phyloP scores from a whole-genome alignment of 2,888 invertebrate species.

The Meiosimyza platycephala region DNA sequence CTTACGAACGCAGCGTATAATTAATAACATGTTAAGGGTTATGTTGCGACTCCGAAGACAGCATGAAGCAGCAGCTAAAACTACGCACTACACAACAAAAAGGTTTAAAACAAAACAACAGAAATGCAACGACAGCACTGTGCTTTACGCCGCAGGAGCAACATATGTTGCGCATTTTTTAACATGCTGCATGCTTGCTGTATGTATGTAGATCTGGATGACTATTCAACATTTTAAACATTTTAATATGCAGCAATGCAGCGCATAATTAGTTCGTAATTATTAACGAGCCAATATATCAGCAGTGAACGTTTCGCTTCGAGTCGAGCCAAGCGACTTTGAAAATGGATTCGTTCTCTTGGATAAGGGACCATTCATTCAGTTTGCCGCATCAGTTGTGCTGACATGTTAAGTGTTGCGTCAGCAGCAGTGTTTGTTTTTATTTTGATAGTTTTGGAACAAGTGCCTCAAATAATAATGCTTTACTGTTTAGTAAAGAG shows the following conservation, averaged over 20 bases:
- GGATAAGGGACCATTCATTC: not conserved
- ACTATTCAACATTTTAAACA: slow-evolving; percentile 15
- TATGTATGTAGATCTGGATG: too few relatives aligned
- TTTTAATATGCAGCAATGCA: slow-evolving; percentile 30
- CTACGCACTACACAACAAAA: slow-evolving; percentile 8
- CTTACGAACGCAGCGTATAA: slow-evolving; percentile 12
- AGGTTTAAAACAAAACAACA: not conserved
- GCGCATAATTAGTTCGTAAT: slow-evolving; percentile 29
- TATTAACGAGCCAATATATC: slow-evolving; percentile 34
- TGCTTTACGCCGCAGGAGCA: slow-evolving; percentile 20
- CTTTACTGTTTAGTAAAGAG: too few relatives aligned
- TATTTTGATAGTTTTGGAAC: slow-evolving; percentile 18
- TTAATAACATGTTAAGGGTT: slow-evolving; percentile 31
- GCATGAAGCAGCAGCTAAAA: slow-evolving; percentile 6
- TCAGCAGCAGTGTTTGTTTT: too few relatives aligned
- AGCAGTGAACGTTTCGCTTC: not conserved
- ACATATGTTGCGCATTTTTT: slow-evolving; percentile 30
- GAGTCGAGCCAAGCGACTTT: too few relatives aligned
- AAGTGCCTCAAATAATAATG: slow-evolving; percentile 7
- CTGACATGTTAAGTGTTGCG: slow-evolving; percentile 11
- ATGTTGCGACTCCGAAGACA: not conserved
- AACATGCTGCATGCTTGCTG: not conserved
- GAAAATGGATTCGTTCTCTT: too few relatives aligned
- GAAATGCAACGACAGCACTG: slow-evolving; percentile 1
- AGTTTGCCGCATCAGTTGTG: not conserved